These are phyloP conservation scores for Chirona hameri DNA, from an alignment of 2,888 invertebrate genomes.

Conservation along the genomic window DNA sequence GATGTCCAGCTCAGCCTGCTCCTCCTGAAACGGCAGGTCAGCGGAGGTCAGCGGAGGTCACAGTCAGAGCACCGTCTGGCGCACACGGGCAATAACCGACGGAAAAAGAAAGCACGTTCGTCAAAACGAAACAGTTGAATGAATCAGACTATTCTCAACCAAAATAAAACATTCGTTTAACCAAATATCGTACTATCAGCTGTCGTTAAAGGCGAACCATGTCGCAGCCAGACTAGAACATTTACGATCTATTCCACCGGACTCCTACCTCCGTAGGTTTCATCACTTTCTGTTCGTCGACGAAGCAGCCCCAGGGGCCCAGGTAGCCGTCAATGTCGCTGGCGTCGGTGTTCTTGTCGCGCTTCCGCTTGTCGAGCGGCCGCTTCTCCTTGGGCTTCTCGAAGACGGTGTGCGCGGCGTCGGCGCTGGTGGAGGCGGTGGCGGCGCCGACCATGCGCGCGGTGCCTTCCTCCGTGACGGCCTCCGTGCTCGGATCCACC, in stretches of 20 bases:
- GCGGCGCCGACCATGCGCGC: constrained; percentile 55
- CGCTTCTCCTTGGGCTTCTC: constrained; percentile 71
- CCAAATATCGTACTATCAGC: no score
- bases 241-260: no score
- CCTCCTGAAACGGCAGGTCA: constrained; percentile 55
- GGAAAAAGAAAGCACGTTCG: no score
- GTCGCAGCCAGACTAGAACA: no score
- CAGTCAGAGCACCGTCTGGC: no score
- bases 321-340: constrained; percentile 90
- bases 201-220: no score
- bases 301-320: constrained; percentile 96
- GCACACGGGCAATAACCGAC: no score
- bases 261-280: constrained; percentile 70
- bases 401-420: constrained; percentile 76
- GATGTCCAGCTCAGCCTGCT: constrained; percentile 90
- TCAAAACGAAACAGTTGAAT: no score
- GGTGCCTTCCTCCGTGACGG: constrained; percentile 46
- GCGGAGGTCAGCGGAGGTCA: no score
- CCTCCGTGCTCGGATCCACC: constrained; percentile 81
- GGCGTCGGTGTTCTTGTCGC: constrained; percentile 83
- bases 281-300: constrained; percentile 81
- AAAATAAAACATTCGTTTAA: no score
- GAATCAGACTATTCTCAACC: no score
- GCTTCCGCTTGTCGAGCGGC: constrained; percentile 72
- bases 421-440: constrained; percentile 50